A percentile compares a stretch with the other conserved stretches of the same genome.
These are phyloP conservation scores for Pampus argenteus DNA, from an alignment of 2,797 vertebrate genomes.

Conservation along the genomic window DNA sequence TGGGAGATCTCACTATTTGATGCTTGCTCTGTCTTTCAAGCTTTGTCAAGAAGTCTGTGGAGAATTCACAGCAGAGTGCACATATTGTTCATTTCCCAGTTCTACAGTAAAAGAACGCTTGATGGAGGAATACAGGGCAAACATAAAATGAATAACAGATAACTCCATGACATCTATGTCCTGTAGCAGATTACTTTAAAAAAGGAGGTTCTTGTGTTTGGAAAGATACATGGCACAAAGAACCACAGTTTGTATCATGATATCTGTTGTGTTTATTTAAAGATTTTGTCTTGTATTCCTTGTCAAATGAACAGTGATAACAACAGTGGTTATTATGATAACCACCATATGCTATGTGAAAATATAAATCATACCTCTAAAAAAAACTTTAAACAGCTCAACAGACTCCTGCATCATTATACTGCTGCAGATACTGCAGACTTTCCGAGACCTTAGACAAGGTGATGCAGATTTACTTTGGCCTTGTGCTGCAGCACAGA, in stretches of 20 bases:
- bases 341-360: not conserved
- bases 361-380: constrained; percentile 5
- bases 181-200: constrained; percentile 25
- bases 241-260: not conserved
- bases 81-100: constrained; percentile 60
- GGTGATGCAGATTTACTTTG: constrained; percentile 33
- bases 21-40: constrained; percentile 56
- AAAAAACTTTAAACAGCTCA: not conserved
- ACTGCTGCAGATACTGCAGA: constrained; percentile 29
- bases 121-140: constrained; percentile 48
- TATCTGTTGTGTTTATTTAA: constrained; percentile 25
- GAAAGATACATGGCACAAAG: not conserved
- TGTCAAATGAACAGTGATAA: constrained; percentile 22
- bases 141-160: constrained; percentile 49
- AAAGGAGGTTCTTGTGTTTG: not conserved
- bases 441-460: constrained; percentile 20
- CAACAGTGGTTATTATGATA: not conserved
- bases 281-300: constrained; percentile 11
- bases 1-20: constrained; percentile 55
- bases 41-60: constrained; percentile 55
- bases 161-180: constrained; percentile 37
- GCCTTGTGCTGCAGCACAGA: constrained; percentile 16
- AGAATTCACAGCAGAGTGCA: constrained; percentile 57
- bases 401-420: constrained; percentile 19
- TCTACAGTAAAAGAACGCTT: constrained; percentile 46